phyloP scores from a whole-genome alignment of 2,113 vertebrate genomes.

The Chitala chitala region DNA sequence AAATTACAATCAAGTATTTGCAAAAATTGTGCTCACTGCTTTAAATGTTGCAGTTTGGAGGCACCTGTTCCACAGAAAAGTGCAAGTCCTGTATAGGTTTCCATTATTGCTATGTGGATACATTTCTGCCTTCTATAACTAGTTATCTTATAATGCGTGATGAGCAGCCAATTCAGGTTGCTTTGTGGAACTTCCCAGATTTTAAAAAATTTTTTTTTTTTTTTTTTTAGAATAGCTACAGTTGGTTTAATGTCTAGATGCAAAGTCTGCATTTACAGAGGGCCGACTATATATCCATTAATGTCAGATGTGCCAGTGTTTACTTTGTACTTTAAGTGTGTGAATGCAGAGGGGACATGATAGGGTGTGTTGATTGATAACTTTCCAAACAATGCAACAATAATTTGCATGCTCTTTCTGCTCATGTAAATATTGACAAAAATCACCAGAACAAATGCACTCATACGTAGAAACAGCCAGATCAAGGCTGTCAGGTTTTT shows the following conservation, averaged over 20 bases:
- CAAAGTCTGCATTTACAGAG: background rate
- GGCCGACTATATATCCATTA: background rate
- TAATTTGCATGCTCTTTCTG: background rate
- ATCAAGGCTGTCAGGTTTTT: background rate
- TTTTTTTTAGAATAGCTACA: too few species aligned
- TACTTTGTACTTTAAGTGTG: background rate
- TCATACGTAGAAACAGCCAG: background rate
- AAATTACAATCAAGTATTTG: too few species aligned
- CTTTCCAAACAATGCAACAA: constrained; percentile 7
- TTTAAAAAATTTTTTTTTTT: too few species aligned
- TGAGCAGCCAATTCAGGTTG: too few species aligned
- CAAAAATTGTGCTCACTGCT: too few species aligned
- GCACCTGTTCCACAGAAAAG: too few species aligned
- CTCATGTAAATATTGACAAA: background rate
- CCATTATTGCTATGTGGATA: too few species aligned
- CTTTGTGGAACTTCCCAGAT: too few species aligned
- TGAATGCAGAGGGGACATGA: background rate
- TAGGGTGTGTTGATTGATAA: background rate
- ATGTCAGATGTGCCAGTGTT: constrained; percentile 8
- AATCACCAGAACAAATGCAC: background rate
- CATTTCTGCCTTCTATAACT: too few species aligned
- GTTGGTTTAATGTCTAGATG: constrained; percentile 1
- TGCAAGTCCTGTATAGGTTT: too few species aligned
- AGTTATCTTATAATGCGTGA: too few species aligned
- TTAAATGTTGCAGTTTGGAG: too few species aligned